Base-by-base conservation (phyloP, 2,888 invertebrate species). In the Coecobrya sp. region DNA sequence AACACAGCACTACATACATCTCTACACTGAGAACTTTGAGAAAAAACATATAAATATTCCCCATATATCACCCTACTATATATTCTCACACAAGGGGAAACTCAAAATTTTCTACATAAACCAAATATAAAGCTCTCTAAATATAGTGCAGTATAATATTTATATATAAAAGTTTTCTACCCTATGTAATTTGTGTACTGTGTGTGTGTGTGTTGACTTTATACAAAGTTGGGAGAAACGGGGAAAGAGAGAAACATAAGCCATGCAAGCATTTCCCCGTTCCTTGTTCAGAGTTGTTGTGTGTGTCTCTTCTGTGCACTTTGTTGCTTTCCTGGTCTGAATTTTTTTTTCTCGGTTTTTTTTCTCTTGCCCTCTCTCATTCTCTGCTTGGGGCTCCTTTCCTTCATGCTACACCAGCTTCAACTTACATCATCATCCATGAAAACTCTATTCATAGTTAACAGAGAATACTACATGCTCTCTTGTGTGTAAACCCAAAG, bases 1-100 rank as follows among this genome's bases (percentile, higher is more conserved):
- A 87, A 30, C 25, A 62, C 68, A 82, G 22, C 76, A 87, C 59
- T 62, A 87, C 76, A 79, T 87, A 73, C 73, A 85, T 85, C 70
- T 36, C 36, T 70, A 70, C 70, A 36, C 19, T 70, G 30, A 55
- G 13, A 16, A 19, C 4, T 55, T 4, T n/a, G n/a, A n/a, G n/a
- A n/a, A n/a, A n/a, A n/a, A n/a, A n/a, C n/a, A n/a, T n/a, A n/a
- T n/a, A n/a, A n/a, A n/a, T n/a, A n/a, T n/a, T n/a, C n/a, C n/a
- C n/a, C n/a, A n/a, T n/a, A n/a, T n/a, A n/a, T n/a, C n/a, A n/a
- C n/a, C n/a, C n/a, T n/a, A n/a, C n/a, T n/a, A n/a, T n/a, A n/a
- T n/a, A n/a, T n/a, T n/a, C 25, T 65, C 65, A 11, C n/a, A 27
- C 30, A 65, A 65, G 65, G 65, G 62, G 59, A 59, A 25, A 59